phyloP scores from a whole-genome alignment of 2,888 invertebrate genomes.

The Mayetiola destructor region DNA sequence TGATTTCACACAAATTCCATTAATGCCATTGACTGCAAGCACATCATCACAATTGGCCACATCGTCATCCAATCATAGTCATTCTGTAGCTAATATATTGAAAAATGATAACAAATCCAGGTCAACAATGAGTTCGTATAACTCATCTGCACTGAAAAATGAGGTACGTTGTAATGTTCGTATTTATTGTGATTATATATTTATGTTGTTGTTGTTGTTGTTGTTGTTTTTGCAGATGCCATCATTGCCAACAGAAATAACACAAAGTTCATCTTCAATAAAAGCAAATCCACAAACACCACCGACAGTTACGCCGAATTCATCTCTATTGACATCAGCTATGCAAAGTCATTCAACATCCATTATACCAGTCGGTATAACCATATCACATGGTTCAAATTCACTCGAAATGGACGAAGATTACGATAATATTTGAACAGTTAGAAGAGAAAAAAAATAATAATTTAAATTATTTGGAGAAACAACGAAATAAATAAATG shows the following conservation, averaged over 20 bases:
- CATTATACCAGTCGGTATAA: constrained; percentile 18
- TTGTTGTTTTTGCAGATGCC: neutral
- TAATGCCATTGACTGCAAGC: constrained; percentile 10
- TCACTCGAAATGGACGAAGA: constrained; percentile 34
- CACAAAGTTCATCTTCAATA: neutral
- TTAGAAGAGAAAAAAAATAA: too few species aligned
- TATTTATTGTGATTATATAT: neutral
- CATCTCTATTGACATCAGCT: constrained; percentile 15
- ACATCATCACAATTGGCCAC: neutral
- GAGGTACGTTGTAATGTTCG: neutral
- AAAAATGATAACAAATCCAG: neutral
- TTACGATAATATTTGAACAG: constrained; percentile 36
- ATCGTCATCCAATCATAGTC: constrained; percentile 2
- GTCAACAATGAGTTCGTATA: neutral
- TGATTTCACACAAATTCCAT: constrained; percentile 13
- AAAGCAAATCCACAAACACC: neutral
- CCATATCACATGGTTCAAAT: constrained; percentile 21
- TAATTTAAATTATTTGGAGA: too few species aligned
- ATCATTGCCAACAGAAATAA: neutral
- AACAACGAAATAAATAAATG: too few species aligned
- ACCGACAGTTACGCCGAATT: constrained; percentile 18
- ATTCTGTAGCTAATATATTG: constrained; percentile 1
- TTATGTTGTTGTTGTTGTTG: neutral
- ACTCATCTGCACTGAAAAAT: neutral
- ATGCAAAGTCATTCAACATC: constrained; percentile 18